Evolutionary conservation across 2,888 invertebrate genomes (phyloP).

Genomic region (Gibbula magus): DNA sequence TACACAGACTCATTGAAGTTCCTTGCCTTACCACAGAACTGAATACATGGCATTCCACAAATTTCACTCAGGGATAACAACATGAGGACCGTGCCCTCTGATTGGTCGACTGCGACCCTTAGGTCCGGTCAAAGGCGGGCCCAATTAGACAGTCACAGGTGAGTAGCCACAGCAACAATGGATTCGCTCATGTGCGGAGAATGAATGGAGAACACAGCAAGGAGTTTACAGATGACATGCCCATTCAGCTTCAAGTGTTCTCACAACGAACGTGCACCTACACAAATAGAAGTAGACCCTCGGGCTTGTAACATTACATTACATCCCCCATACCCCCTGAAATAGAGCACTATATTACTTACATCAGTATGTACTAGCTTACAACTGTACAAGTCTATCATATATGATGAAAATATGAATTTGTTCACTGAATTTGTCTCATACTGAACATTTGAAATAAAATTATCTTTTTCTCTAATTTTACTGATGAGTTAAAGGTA

Average conservation of each 20-base stretch:
- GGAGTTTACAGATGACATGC: not conserved
- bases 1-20: not conserved
- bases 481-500: too few species aligned
- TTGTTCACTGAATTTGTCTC: too few species aligned
- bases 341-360: too few species aligned
- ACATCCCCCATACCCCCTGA: too few species aligned
- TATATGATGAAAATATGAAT: too few species aligned
- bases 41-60: not conserved
- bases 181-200: not conserved
- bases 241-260: not conserved
- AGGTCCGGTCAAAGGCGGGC: not conserved
- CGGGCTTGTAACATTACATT: too few species aligned
- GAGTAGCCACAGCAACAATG: not conserved
- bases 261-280: too few species aligned
- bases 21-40: not conserved
- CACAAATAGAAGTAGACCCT: too few species aligned
- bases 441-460: too few species aligned
- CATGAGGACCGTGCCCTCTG: not conserved
- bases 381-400: too few species aligned
- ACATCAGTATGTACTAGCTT: too few species aligned
- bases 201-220: not conserved
- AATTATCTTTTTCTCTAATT: too few species aligned
- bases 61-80: not conserved
- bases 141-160: not conserved
- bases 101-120: not conserved